Evolutionary conservation across 2,113 vertebrate species (phyloP), one percentile per base, ranked within the genome.

Genomic region (Carassius auratus): DNA sequence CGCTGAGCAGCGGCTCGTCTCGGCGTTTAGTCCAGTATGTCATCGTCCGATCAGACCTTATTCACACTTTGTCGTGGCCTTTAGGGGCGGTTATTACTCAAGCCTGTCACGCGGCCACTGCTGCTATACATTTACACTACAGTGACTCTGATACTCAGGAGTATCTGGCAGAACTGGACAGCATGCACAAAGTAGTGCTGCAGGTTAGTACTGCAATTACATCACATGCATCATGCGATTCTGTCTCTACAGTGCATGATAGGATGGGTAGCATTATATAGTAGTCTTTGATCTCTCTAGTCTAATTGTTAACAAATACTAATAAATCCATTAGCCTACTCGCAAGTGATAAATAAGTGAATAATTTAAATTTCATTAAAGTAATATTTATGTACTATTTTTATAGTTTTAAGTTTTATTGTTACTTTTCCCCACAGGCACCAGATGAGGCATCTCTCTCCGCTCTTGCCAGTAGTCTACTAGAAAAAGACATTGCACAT

Each of bases 111-210:
- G 97, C 97, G 0, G 96, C 96, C 0, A 94, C 96, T 0, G 97
- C 97, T 2, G 97, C 92, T 38, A 85, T 95, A 5, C 97, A 98
- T 21, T 15, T 95, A 0, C 88, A 96, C 87, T 94, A 94, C 82
- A 88, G 88, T 4, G 96, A 98, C 82, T 90, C 95, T 2, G 94
- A 97, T 86, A 98, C 97, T 0, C 91, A 87, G 36, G 91, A 88
- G 1, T 98, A 98, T 90, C 92, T 99, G 90, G 86, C 71, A 0
- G 90, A 93, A 64, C 94, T 97, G 84, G 96, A 95, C 89, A 91
- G 90, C 92, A 98, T 98, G 97, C 96, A 97, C 62, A 98, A 97
- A n/a, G 97, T 98, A 68, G 96, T 98, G 50, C 94, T 98, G 2
- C 96, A 95, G 97, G 97, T 99, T 68, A 91, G 94, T 30, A 50